Evolutionary conservation across 1,140 invertebrate species (phyloP), one percentile per base, ranked within the genome.

Genomic region (Eciton burchellii): DNA sequence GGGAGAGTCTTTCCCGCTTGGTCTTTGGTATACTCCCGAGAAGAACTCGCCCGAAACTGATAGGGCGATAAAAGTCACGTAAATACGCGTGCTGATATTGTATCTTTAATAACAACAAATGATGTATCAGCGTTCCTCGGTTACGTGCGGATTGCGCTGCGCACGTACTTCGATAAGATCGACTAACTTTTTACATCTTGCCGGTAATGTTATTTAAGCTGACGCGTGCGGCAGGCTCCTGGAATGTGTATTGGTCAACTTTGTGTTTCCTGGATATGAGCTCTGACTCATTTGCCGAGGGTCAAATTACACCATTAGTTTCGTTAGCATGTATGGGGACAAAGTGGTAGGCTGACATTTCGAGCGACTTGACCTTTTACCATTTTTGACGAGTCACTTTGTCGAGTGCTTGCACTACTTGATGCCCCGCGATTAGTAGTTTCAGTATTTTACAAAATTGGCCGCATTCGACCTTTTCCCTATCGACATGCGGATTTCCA

Each of bases 291-390:
- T 41, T 8, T 19, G 3, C 14, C 8, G 19, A 24, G 9, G 26
- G 19, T 65, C 60, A 5, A 76, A 76, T 76, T 65, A 52, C 45
- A 54, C 26, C 29, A 41, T 76, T 41, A 60, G 11, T 14, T 60
- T 12, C 14, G 45, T 19, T 45, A 19, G 14, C 4, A 4, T 6
- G 26, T 19, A 26, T 14, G 29, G 29, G 35, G 29, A 19, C 59
- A 65, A 76, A 76, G 59, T 65, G 65, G 52, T 47, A 19, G 45
- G 19, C 45, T 35, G 29, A 62, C 35, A 54, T 76, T 76, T 65
- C 45, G 12, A 45, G 14, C 9, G 9, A 3, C 8, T 19, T 54
- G 60, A 76, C 73, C 73, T 65, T 76, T 52, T 76, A 76, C 41
- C 35, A 76, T 9, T 43, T 65, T 65, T 35, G 73, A 41, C 45